Evolutionary conservation across 2,888 invertebrate species (phyloP), one percentile per base, ranked within the genome.

Genomic region (Macaria liturata): DNA sequence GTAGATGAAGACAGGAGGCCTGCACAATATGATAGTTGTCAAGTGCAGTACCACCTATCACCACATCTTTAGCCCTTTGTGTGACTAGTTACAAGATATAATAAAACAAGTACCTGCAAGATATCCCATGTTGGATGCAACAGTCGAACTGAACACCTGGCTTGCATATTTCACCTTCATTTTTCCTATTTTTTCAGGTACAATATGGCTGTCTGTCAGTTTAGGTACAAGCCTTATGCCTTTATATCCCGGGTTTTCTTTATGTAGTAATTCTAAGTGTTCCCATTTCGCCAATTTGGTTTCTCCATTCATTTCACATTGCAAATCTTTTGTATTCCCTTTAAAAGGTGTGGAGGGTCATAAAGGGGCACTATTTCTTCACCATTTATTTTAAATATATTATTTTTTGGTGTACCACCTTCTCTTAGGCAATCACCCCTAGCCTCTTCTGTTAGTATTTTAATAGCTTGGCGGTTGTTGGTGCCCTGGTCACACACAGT

Each of bases 131-230:
- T 62, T 68, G 6, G 49, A 40, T 7, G 63, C 71, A 4, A 74
- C 74, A 53, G 69, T 70, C 4, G 56, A 47, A 42, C 75, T 76
- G 48, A 73, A 72, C 32, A 76, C 9, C 49, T 71, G 73, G 1
- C 62, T 56, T 1, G 71, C 74, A 40, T 53, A 66, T 64, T 72
- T 72, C 0, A 71, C 69, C 46, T 71, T 71, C 66, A 70, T 70
- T 64, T 67, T 68, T 0, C 64, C 57, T 0, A 71, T 51, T 65
- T 71, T 71, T 7, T 62, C 46, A 7, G 62, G 63, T n/a, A 61
- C 42, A 0, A 66, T 54, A 20, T 72, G 74, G 20, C 47, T 43
- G 31, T 71, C 71, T 0, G 71, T 68, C 45, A 75, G 37, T 48
- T 73, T 74, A 7, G 61, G 64, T 3, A 73, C 51, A 5, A 74